Evolutionary conservation across 2,888 invertebrate species (phyloP), one percentile per base, ranked within the genome.

Genomic region (Rhabditophanes sp.): DNA sequence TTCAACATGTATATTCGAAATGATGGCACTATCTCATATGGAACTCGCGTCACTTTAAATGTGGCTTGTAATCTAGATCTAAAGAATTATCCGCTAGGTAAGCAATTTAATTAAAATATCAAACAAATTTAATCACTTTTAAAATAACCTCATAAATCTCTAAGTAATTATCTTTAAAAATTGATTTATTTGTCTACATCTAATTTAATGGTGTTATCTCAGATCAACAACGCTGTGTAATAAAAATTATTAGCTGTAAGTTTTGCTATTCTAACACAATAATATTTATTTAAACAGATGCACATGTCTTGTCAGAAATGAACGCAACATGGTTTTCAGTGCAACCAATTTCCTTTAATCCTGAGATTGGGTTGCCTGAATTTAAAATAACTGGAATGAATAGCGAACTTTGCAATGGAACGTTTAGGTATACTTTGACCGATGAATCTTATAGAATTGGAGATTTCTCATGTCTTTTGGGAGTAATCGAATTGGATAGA

Each of bases 51-150:
- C n/a, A 44, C 90, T 4, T 87, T 90, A 27, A 90, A 90, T 1
- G 73, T 93, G 46, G 90, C 93, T 46, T 93, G 93, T 72, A 90
- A 90, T 87, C 90, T 93, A 88, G 88, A 93, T 70, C 75, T 93
- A 22, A 90, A 90, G 70, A 85, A 93, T 71, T 93, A 93, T 71
- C 93, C 93, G 1, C 73, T 93, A 50, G n/a, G n/a, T n/a, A n/a
- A n/a, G n/a, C n/a, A n/a, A n/a, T n/a, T n/a, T n/a, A n/a, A n/a
- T n/a, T n/a, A n/a, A n/a, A n/a, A n/a, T n/a, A n/a, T n/a, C n/a
- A n/a, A n/a, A n/a, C n/a, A n/a, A n/a, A n/a, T n/a, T n/a, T n/a
- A n/a, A n/a, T n/a, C n/a, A n/a, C n/a, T n/a, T n/a, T n/a, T n/a
- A n/a, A n/a, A n/a, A n/a, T n/a, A n/a, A n/a, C n/a, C n/a, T n/a